Evolutionary conservation across 1,140 invertebrate genomes (phyloP), one percentile per base, ranked within the genome.

Genomic region (Listronotus bonariensis): DNA sequence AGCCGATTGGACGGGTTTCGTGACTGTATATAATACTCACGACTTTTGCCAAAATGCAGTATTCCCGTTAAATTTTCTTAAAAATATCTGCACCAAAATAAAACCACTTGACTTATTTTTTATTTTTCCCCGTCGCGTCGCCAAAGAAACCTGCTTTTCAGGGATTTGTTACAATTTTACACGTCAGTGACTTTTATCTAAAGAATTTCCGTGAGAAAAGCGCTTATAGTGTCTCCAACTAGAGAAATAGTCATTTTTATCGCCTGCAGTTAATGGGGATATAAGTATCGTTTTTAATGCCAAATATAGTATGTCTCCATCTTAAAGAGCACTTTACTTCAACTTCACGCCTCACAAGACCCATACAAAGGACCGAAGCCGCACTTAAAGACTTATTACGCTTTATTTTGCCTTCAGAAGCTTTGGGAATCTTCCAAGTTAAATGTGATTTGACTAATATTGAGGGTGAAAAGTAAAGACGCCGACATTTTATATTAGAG

Each of bases 281-380:
- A 32, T 14, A 54, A 62, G 60, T 62, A 62, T 62, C 60, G 60
- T 62, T 62, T 54, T 54, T 54, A 54, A 62, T 49, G 60, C 40
- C 20, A 41, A 54, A 62, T 62, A 54, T 53, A 53, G 49, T 62
- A 46, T 46, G 49, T 43, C 49, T 53, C 51, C 20, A 18, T 36
- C 49, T 46, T 46, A 34, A 51, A 62, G 60, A 62, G 48, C 60
- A 53, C 49, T 54, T 62, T 54, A 54, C 60, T 62, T 54, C 49
- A 53, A 54, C 60, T 62, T 62, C 60, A 62, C 60, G 60, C 60
- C 60, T 51, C 60, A 51, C 52, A 62, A 42, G 52, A 46, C 49
- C 31, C 49, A 53, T 54, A 62, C 51, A 62, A 62, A 49, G 60
- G 52, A 51, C 60, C 60, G 38, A 62, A 62, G 41, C 60, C 45